Base-by-base conservation (phyloP, 2,113 vertebrate genomes). In the Cervus canadensis region DNA sequence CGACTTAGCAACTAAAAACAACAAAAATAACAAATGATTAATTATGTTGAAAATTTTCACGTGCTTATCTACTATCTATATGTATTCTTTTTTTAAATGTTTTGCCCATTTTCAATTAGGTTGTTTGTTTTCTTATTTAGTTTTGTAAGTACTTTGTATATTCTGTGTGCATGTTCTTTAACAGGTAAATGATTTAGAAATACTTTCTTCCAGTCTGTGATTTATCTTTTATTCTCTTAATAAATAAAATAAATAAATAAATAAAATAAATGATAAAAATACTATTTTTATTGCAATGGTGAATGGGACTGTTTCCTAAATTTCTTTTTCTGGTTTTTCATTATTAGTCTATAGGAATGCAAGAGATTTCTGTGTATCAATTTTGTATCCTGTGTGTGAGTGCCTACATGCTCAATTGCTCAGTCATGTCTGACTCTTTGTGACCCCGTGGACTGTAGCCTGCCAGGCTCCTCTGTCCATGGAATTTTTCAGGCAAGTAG, bases 101-200 rank as follows among this genome's bases (percentile, higher is more conserved):
- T 91, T 87, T 48, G 17, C 30, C 14, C 30, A 50, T 36, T 97
- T 93, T 95, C 26, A 94, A 40, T 56, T 48, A 28, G 26, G 40
- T 67, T 93, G 40, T 82, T 62, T 36, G 36, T 36, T 67, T 40
- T 87, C 50, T 87, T 82, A 81, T 60, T 97, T 64, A 71, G 40
- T 91, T 91, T 95, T 88, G 43, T 92, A 48, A 94, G 9, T 85
- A 84, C 36, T 91, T 87, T 67, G 17, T 33, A 60, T 85, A 95
- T 85, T 62, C 81, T 60, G n/a, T 57, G 83, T 74, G 28, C 7
- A 36, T 45, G 25, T 84, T 16, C n/a, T 78, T 86, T 48, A 48
- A 6, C 19, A 91, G 57, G 7, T 64, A 83, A 14, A 36, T 21
- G 28, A 40, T 48, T 54, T 87, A 28, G 9, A 52, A 15, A 11